Base-by-base conservation (phyloP, 2,888 invertebrate species). In the Apamea epomidion region DNA sequence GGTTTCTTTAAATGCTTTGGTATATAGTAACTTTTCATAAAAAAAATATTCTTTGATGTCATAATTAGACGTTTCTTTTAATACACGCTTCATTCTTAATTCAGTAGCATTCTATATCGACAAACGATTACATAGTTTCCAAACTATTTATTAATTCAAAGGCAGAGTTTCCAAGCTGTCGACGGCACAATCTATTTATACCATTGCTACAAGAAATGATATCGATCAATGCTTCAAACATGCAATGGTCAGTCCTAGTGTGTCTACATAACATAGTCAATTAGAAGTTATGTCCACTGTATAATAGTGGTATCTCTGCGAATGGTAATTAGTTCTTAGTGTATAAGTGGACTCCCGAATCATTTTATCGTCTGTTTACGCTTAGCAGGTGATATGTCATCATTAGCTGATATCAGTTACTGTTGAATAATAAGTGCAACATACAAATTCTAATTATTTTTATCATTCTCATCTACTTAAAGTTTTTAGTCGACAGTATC, bases 131-230 rank as follows among this genome's bases (percentile, higher is more conserved):
- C 42, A 67, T 62, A 21, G 71, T 87, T 85, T 87, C 58, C 62
- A 80, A 60, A 58, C 42, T 84, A 25, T 67, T 84, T 78, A 78
- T 79, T 75, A 75, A 85, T 85, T 85, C 84, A 85, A 81, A 75
- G 29, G 72, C 54, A 68, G 48, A 82, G 74, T 86, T 86, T 86
- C 68, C 69, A 81, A 73, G 74, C 77, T 70, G 84, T 84, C 81
- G 73, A 70, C 81, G 51, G 45, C 37, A 74, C 87, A 76, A 76
- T 87, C 83, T 85, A 87, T 87, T 85, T 78, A 84, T 85, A 85
- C 32, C 58, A 67, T 14, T 72, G 45, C 54, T 73, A 84, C 76
- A 84, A 80, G 80, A 69, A 74, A 77, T 81, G 67, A 78, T 81
- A 81, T 86, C 71, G 88, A 86, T 78, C 77, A 87, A 72, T 65